A percentile compares a stretch with the other conserved stretches of the same genome.
Conservation (phyloP, 2,888 invertebrate species). For the Strigamia maritima region DNA sequence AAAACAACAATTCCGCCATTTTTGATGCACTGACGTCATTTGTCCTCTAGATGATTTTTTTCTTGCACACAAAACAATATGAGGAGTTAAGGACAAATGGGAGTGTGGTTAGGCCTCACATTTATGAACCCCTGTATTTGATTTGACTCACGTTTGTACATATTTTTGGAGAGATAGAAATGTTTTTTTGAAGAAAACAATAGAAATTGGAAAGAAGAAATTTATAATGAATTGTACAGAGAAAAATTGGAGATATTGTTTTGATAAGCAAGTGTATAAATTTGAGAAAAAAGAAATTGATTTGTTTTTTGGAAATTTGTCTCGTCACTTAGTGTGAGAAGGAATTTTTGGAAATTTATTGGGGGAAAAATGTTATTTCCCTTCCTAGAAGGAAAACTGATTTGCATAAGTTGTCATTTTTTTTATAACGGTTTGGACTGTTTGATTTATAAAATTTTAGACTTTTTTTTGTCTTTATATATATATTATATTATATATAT, state of each 20-base stretch:
- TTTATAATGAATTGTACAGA: conserved; percentile 19
- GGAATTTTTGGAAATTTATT: conserved; percentile 31
- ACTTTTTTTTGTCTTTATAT: background rate
- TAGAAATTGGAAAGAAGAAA: conserved; percentile 27
- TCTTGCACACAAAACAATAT: conserved; percentile 8
- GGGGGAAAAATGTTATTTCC: conserved; percentile 24
- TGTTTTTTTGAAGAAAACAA: background rate
- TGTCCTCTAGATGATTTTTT: conserved; percentile 9
- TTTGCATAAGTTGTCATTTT: conserved; percentile 31
- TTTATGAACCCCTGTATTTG: conserved; percentile 9
- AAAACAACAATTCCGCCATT: conserved; percentile 25
- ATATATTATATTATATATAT: no score
- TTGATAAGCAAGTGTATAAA: conserved; percentile 31
- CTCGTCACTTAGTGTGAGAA: conserved; percentile 32
- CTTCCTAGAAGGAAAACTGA: conserved; percentile 25
- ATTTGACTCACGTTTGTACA: conserved; percentile 15
- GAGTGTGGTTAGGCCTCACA: conserved; percentile 3
- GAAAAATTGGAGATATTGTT: conserved; percentile 34
- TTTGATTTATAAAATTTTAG: conserved; percentile 25
- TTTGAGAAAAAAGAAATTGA: background rate
- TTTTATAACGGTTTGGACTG: conserved; percentile 21
- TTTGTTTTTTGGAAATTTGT: conserved; percentile 22
- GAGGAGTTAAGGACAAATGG: conserved; percentile 16
- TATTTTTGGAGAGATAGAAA: conserved; percentile 19
- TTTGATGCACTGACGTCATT: conserved; percentile 30